Evolutionary conservation across 2,888 invertebrate genomes (phyloP), one percentile per base, ranked within the genome.

Genomic region (Aspidiotus destructor): DNA sequence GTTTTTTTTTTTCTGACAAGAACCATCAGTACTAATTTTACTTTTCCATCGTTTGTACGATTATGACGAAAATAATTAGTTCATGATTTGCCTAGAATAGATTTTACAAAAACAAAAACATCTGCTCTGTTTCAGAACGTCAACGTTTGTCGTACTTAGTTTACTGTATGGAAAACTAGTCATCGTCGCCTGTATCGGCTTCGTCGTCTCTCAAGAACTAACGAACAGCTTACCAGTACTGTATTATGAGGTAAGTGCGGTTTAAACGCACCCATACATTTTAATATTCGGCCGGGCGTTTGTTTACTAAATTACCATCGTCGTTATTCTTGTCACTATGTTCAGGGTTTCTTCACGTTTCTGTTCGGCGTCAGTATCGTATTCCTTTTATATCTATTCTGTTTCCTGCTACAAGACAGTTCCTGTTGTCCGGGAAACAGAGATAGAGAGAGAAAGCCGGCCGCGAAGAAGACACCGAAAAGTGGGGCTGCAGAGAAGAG

Each of bases 151-250:
- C 81, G 90, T 93, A 79, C 89, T 93, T 83, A 95, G 95, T 80
- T 91, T 93, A 81, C 89, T 95, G 77, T 96, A 96, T 81, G 94
- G 93, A 76, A 92, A 95, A 80, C 86, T 95, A 72, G 82, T 95
- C 78, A 88, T 95, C 74, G 92, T 95, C 74, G 86, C 94, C 71
- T 96, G 95, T 81, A 84, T 94, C 77, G 92, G 93, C 72, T 92
- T 94, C 79, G 92, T 95, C 75, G 87, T 95, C 79, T 92, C 94
- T 76, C 93, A 96, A 81, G 92, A 93, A 76, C 89, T 92, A 77
- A 93, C 93, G 73, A 89, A 92, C 81, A 89, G 89, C 79, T 84
- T 94, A 74, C 93, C 93, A 73, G 85, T 91, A 72, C 88, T 89
- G 79, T 94, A 92, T 81, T 94, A 92, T 80, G 93, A 94, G 78